Conservation (phyloP, 2,113 vertebrate genomes). For the Triplophysa siluroides region DNA sequence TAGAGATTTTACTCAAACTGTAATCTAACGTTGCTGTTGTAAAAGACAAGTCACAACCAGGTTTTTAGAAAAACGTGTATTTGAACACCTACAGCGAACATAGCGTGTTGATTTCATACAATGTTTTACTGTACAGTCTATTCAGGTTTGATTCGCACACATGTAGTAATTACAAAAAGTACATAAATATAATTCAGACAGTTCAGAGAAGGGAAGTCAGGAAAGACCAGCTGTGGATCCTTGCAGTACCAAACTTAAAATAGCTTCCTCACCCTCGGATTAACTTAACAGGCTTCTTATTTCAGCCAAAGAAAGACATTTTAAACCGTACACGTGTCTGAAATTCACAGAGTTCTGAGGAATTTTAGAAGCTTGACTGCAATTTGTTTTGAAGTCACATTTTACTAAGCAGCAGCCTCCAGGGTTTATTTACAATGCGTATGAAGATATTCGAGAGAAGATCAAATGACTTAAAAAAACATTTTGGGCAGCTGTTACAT, state of each 20-base stretch:
- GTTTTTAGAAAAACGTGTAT: constrained; percentile 63
- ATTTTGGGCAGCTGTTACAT: constrained; percentile 30
- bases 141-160: constrained; percentile 67
- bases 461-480: background rate
- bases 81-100: constrained; percentile 67
- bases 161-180: constrained; percentile 60
- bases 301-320: constrained; percentile 53
- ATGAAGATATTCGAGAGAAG: constrained; percentile 18
- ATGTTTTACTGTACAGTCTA: constrained; percentile 66
- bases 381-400: constrained; percentile 39
- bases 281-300: constrained; percentile 37
- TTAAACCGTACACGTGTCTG: constrained; percentile 59
- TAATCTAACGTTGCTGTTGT: constrained; percentile 40
- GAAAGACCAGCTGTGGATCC: constrained; percentile 42
- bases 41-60: constrained; percentile 15
- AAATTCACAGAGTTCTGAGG: constrained; percentile 59
- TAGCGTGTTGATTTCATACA: constrained; percentile 60
- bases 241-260: background rate
- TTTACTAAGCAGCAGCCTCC: constrained; percentile 43
- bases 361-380: constrained; percentile 49
- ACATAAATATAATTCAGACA: constrained; percentile 53
- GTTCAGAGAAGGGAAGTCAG: constrained; percentile 48
- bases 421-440: constrained; percentile 34
- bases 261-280: constrained; percentile 13
- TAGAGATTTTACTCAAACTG: constrained; percentile 33